These are phyloP conservation scores for Papilio protenor DNA, from an alignment of 2,888 invertebrate species.

Conservation along the genomic window DNA sequence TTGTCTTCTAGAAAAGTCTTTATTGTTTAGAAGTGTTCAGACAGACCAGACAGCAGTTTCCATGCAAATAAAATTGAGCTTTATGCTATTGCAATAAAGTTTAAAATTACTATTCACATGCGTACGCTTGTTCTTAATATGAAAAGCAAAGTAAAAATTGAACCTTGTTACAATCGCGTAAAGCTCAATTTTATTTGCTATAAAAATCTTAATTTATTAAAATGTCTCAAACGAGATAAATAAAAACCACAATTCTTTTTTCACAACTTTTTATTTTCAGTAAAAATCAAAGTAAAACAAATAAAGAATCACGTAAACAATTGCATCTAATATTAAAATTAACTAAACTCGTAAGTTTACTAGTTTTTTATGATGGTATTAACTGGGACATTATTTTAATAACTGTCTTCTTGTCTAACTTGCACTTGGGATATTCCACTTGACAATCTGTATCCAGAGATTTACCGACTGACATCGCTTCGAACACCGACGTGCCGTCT, in stretches of 20 bases:
- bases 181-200: no score
- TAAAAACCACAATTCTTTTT: background rate
- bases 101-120: no score
- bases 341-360: background rate
- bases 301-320: background rate
- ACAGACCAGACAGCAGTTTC: no score
- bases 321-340: background rate
- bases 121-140: no score
- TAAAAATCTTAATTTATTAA: background rate
- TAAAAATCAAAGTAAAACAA: background rate
- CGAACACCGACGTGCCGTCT: slow-evolving; percentile 89
- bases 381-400: slow-evolving; percentile 87
- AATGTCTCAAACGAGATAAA: background rate
- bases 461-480: slow-evolving; percentile 87
- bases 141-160: no score
- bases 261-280: background rate
- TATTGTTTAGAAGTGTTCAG: no score
- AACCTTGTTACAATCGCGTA: no score
- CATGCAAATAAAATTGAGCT: no score
- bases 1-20: no score
- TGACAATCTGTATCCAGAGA: slow-evolving; percentile 85
- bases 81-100: no score
- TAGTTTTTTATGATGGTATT: slow-evolving; percentile 76
- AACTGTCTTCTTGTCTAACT: slow-evolving; percentile 87
- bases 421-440: slow-evolving; percentile 86